Evolutionary conservation across 2,888 invertebrate genomes (phyloP), one percentile per base, ranked within the genome.

Genomic region (Ethmia dodecea): DNA sequence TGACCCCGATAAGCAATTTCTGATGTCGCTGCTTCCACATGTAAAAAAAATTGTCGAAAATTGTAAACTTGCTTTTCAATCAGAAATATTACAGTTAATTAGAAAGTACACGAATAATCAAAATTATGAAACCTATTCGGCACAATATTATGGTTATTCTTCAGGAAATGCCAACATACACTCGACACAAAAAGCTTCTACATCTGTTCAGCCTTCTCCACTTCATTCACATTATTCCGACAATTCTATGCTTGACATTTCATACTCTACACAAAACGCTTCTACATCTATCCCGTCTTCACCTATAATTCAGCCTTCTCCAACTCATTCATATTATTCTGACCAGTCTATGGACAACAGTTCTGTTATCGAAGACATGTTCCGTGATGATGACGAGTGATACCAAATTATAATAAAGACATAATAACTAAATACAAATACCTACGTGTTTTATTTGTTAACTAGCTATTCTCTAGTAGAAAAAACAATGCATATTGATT

Each of bases 1-100:
- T 40, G 43, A 43, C 31, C 40, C 45, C 37, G 41, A 47, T 41
- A 47, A 44, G 33, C 41, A 43, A 42, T 47, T 47, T 39, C 38
- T 47, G 43, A 43, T 44, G 43, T 47, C 49, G 42, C 40, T 47
- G 43, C 39, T 47, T 43, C 49, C 47, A 42, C 40, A 45, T 45
- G 39, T 46, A 41, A 45, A 43, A 45, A 47, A 47, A 46, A 44
- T 45, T 45, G 32, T 37, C 40, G 42, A 40, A 28, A 28, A 40
- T 37, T 34, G 27, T 24, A 40, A 40, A 37, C 33, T 37, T 31
- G 37, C 37, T 40, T 40, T 40, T 32, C 31, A 39, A 28, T 15
- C 35, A 16, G 28, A 38, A 31, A 31, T 38, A 24, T 38, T 38
- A 34, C 38, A 38, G 32, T 22, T 38, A 27, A 38, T 38, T 24